These are phyloP conservation scores for Shargacucullia verbasci DNA, from an alignment of 2,888 invertebrate genomes.

Conservation along the genomic window DNA sequence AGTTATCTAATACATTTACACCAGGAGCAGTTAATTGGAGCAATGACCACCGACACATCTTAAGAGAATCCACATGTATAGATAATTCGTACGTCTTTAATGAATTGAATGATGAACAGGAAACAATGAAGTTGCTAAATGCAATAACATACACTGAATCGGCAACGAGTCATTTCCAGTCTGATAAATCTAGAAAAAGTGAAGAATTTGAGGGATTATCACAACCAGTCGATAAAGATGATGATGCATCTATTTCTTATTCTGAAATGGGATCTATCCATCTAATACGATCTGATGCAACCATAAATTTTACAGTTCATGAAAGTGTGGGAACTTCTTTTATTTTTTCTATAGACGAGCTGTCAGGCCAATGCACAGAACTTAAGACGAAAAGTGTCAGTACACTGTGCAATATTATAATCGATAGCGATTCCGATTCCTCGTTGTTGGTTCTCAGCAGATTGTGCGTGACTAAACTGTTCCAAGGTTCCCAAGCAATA, in stretches of 20 bases:
- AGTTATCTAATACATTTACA: slow-evolving; percentile 31
- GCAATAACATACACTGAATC: slow-evolving; percentile 7
- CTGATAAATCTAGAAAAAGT: background rate
- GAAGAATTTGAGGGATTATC: slow-evolving; percentile 1
- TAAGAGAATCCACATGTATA: slow-evolving; percentile 28
- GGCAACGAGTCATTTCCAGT: background rate
- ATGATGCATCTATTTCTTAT: slow-evolving; percentile 5
- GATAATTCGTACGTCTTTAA: slow-evolving; percentile 7
- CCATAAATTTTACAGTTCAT: slow-evolving; percentile 10
- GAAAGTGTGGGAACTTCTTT: slow-evolving; percentile 19
- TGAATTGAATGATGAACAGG: background rate
- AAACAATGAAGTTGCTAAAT: slow-evolving; percentile 1
- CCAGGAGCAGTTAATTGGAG: slow-evolving; percentile 47
- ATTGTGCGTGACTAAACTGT: slow-evolving; percentile 42
- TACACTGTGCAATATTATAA: slow-evolving; percentile 16
- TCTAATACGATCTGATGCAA: slow-evolving; percentile 22
- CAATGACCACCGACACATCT: slow-evolving; percentile 37
- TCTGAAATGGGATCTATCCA: slow-evolving; percentile 10
- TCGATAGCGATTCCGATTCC: background rate
- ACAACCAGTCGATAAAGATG: background rate
- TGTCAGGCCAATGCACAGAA: slow-evolving; percentile 23
- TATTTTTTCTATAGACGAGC: slow-evolving; percentile 30
- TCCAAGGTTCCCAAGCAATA: slow-evolving; percentile 16
- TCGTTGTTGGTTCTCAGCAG: slow-evolving; percentile 19
- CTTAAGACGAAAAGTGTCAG: slow-evolving; percentile 36